Evolutionary conservation across 2,888 invertebrate species (phyloP), one percentile per base, ranked within the genome.

Genomic region (Epicampocera succincta): DNA sequence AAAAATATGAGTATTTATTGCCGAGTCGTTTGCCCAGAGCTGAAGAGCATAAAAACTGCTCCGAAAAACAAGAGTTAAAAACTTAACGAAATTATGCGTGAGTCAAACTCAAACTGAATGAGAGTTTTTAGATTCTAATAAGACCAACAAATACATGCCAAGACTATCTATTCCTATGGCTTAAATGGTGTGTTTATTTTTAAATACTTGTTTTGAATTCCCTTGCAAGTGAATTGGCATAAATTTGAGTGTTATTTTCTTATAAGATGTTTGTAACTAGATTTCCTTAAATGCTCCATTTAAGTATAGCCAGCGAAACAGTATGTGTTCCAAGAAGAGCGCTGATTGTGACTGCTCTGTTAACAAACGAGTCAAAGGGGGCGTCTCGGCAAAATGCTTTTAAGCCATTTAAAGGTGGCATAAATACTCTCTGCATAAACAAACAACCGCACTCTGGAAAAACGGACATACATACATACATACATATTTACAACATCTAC

Each of bases 391-490:
- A 78, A 82, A 79, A 78, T 82, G 74, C 73, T 63, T 75, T 78
- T 75, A 82, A 82, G 78, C 82, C 78, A 78, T 82, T 82, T 82
- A 78, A 71, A 82, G 78, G 82, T 82, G 78, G 82, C 75, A 75
- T 75, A 82, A 78, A 83, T 84, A 80, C 85, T 85, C 84, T 84
- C 81, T 65, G 50, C 58, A 68, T 76, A 65, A 52, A 72, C 60
- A 80, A 61, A 68, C 66, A 48, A 40, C 2, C 42, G 56, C 33
- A 42, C 44, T 3, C 29, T 5, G 15, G 2, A 60, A 29, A 33
- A 38, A 75, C 61, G 6, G 54, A 50, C 50, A n/a, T n/a, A n/a
- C n/a, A n/a, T n/a, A n/a, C n/a, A n/a, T n/a, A 48, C 56, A 33
- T 33, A 8, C 21, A 50, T 50, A 13, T 19, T 12, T 19, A 2